Percentiles rank a stretch among this genome's conserved stretches.
phyloP scores from a whole-genome alignment of 2,888 invertebrate species.

The Dastarcus helophoroides region DNA sequence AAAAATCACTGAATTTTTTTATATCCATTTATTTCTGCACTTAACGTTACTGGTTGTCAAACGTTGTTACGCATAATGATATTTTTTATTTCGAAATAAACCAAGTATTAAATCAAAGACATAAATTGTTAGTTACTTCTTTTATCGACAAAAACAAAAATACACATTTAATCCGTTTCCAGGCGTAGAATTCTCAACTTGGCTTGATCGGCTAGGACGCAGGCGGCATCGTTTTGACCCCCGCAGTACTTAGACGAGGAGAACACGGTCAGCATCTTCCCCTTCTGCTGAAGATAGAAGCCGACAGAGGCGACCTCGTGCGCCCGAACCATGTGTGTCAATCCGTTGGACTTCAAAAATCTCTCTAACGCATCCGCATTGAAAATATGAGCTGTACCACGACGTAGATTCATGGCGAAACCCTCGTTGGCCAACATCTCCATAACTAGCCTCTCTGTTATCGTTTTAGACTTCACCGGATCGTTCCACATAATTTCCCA shows the following conservation, averaged over 20 bases:
- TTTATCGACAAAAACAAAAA: too few species aligned
- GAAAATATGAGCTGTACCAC: slow-evolving; percentile 66
- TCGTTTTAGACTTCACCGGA: slow-evolving; percentile 46
- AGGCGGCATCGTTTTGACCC: slow-evolving; percentile 59
- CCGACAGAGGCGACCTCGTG: slow-evolving; percentile 63
- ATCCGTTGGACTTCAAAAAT: slow-evolving; percentile 52
- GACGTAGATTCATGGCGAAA: slow-evolving; percentile 52
- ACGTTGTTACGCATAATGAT: too few species aligned
- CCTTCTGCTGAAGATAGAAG: slow-evolving; percentile 60
- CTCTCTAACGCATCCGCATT: slow-evolving; percentile 53
- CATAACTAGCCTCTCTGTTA: slow-evolving; percentile 39
- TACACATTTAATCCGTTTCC: too few species aligned
- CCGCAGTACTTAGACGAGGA: slow-evolving; percentile 67
- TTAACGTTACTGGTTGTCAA: too few species aligned
- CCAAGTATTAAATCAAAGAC: too few species aligned
- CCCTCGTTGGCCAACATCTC: slow-evolving; percentile 50
- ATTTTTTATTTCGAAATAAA: too few species aligned
- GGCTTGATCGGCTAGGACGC: slow-evolving; percentile 52
- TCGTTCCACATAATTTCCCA: slow-evolving; percentile 78
- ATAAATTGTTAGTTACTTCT: too few species aligned
- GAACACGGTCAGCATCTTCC: slow-evolving; percentile 60
- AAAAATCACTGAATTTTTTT: too few species aligned
- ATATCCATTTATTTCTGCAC: too few species aligned
- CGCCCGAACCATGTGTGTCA: slow-evolving; percentile 61
- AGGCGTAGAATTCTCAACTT: slow-evolving; percentile 53